Evolutionary conservation across 2,113 vertebrate species (phyloP), one percentile per base, ranked within the genome.

Genomic region (Dicrurus megarhynchus): DNA sequence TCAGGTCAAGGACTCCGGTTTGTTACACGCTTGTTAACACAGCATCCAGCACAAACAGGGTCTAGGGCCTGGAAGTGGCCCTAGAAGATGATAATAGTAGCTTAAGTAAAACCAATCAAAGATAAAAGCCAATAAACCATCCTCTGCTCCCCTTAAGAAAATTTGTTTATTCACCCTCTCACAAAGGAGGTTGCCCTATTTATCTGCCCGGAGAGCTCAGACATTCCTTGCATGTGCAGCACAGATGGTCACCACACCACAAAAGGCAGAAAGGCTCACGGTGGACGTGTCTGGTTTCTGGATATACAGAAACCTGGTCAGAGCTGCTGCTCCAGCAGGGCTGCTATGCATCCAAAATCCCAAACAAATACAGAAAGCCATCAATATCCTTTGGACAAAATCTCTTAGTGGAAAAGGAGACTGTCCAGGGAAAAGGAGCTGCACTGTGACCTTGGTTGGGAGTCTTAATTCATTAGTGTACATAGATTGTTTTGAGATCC

Each of bases 161-260:
- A 94, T 65, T 28, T 94, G 83, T 94, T 96, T 93, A 87, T 92
- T 89, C 82, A 64, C 44, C 83, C 79, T 56, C 90, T 88, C 26
- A 60, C 88, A 94, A 86, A 95, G 93, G 64, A 89, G 63, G 42
- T 28, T 92, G 83, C 63, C 75, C 83, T 95, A 8, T 92, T 93
- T 95, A 80, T 93, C 88, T 73, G 68, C 79, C 7, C 0, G 71
- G 86, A 88, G 91, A 92, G 75, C 86, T 86, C 90, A 93, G 95
- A 88, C 92, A 95, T 90, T 96, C 94, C 88, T 93, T 49, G 88
- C 95, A 92, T 88, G 92, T 93, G 96, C 35, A 6, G 88, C 94
- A 83, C 96, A 96, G 96, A 96, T 95, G 95, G 95, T 81, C 76
- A 2, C 76, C 89, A 70, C 89, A 52, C 55, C 89, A 84, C 88